phyloP scores from a whole-genome alignment of 2,888 invertebrate genomes.

The Mactromeris polynyma region DNA sequence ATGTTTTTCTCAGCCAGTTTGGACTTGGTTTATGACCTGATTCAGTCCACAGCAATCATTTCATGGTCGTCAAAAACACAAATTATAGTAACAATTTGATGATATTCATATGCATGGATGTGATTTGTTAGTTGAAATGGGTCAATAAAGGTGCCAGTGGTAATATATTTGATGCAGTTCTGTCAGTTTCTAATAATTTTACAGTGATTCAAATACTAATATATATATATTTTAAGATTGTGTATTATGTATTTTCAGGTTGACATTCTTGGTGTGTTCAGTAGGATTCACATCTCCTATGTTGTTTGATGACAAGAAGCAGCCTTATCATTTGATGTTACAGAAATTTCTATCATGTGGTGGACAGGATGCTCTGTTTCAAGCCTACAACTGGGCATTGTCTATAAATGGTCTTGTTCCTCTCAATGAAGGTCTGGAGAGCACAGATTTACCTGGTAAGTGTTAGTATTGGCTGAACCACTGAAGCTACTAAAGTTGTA shows the following conservation, averaged over 20 bases:
- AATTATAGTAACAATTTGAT: too few relatives aligned
- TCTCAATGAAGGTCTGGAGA: slow-evolving; percentile 89
- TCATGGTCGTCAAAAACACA: too few relatives aligned
- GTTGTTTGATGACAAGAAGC: slow-evolving; percentile 94
- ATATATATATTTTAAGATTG: too few relatives aligned
- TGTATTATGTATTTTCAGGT: slow-evolving; percentile 87
- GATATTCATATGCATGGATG: too few relatives aligned
- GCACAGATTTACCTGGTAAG: slow-evolving; percentile 90
- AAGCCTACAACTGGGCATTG: slow-evolving; percentile 90
- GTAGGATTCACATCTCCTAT: slow-evolving; percentile 94
- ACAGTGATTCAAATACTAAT: too few relatives aligned
- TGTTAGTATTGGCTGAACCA: background rate
- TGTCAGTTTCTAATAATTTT: too few relatives aligned
- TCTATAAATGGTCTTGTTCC: slow-evolving; percentile 87
- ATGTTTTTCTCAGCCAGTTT: too few relatives aligned
- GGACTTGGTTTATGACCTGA: too few relatives aligned
- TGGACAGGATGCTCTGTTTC: slow-evolving; percentile 91
- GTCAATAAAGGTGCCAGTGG: too few relatives aligned
- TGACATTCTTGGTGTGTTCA: slow-evolving; percentile 94
- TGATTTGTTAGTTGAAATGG: too few relatives aligned
- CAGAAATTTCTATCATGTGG: slow-evolving; percentile 93
- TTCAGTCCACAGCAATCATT: too few relatives aligned
- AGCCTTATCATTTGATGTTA: slow-evolving; percentile 94
- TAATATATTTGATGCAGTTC: too few relatives aligned
- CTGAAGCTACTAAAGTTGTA: background rate